phyloP scores from a whole-genome alignment of 2,113 vertebrate genomes.

The Orycteropus afer region DNA sequence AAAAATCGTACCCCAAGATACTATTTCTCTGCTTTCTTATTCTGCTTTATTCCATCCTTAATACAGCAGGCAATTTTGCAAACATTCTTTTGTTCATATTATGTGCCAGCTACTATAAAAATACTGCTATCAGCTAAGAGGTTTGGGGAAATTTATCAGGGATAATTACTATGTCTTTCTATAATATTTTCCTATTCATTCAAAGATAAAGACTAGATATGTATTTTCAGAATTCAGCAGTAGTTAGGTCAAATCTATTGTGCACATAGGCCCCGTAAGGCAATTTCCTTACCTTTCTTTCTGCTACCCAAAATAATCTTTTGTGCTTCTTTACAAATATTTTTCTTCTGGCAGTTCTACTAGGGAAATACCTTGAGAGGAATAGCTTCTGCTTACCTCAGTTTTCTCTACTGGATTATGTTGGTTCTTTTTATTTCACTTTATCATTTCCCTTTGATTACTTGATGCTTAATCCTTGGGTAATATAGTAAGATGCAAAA shows the following conservation, averaged over 20 bases:
- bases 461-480: background rate
- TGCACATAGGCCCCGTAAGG: background rate
- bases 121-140: background rate
- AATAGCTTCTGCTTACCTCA: background rate
- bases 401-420: background rate
- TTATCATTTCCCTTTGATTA: background rate
- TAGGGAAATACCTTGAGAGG: background rate
- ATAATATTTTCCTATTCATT: background rate
- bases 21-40: background rate
- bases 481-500: background rate
- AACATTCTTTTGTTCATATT: background rate
- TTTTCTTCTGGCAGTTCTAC: background rate
- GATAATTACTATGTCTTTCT: background rate
- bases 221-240: slow-evolving; percentile 4
- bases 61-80: background rate
- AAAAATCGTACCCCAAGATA: background rate
- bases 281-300: background rate
- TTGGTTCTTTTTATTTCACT: background rate
- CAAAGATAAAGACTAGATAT: slow-evolving; percentile 13
- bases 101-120: slow-evolving; percentile 26
- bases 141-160: background rate
- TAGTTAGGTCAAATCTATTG: background rate
- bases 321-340: background rate
- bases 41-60: background rate
- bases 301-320: background rate